A percentile compares a stretch with the other conserved stretches of the same genome.
These are phyloP conservation scores for Nematolebias whitei DNA, from an alignment of 2,113 vertebrate species.

Conservation along the genomic window DNA sequence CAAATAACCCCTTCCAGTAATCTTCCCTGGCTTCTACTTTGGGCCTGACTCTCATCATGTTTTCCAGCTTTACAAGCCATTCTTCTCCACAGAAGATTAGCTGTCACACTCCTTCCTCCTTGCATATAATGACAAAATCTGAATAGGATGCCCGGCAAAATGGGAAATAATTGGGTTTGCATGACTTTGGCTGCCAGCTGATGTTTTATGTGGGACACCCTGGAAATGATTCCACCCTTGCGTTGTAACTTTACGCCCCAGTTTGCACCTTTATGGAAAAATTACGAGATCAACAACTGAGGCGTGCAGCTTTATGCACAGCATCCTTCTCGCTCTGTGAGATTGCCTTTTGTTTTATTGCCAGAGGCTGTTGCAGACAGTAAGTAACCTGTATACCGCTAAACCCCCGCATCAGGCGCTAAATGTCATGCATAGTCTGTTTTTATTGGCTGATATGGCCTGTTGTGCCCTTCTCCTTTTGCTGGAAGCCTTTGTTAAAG, in stretches of 20 bases:
- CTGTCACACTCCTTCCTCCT: neutral
- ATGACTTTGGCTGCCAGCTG: conserved; percentile 20
- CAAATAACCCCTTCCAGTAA: conserved; percentile 17
- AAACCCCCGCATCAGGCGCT: conserved; percentile 68
- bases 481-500: conserved; percentile 80
- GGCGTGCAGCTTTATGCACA: conserved; percentile 61
- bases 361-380: conserved; percentile 56
- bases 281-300: conserved; percentile 60
- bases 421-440: conserved; percentile 83
- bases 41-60: neutral
- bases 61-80: conserved; percentile 19
- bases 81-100: conserved; percentile 17
- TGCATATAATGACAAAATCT: neutral
- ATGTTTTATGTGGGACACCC: conserved; percentile 44
- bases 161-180: conserved; percentile 25
- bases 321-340: conserved; percentile 46
- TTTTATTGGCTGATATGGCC: conserved; percentile 81
- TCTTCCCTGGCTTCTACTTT: conserved; percentile 11
- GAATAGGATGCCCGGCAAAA: neutral
- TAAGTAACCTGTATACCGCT: conserved; percentile 64
- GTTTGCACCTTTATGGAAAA: conserved; percentile 48
- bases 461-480: conserved; percentile 79
- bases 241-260: conserved; percentile 26
- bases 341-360: conserved; percentile 81
- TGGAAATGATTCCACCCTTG: conserved; percentile 44